phyloP scores from a whole-genome alignment of 1,140 invertebrate genomes.

The Sitobion miscanthi region DNA sequence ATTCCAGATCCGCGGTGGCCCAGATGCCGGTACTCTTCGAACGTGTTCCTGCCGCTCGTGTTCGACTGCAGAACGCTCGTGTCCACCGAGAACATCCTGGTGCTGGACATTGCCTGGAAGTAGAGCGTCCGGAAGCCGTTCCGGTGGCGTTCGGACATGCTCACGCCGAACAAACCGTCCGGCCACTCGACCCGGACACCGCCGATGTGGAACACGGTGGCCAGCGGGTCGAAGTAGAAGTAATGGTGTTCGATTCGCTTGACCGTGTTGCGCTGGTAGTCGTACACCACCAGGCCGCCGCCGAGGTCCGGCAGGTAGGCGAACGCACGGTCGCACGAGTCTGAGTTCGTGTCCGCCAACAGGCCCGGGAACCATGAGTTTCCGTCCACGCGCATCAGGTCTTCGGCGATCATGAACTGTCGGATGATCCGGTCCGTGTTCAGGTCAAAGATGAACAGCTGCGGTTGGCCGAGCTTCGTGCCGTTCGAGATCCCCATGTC shows the following conservation, averaged over 20 bases:
- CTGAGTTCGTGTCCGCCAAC: conserved; percentile 72
- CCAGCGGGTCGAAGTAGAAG: conserved; percentile 80
- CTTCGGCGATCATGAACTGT: conserved; percentile 68
- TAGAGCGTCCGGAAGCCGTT: conserved; percentile 74
- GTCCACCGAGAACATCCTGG: conserved; percentile 70
- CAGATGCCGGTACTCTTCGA: conserved; percentile 73
- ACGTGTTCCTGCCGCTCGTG: conserved; percentile 66
- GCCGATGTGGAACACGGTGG: conserved; percentile 73
- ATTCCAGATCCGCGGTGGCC: conserved; percentile 71
- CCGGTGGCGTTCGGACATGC: conserved; percentile 65
- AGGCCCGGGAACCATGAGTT: conserved; percentile 79
- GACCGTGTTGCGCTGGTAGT: conserved; percentile 72
- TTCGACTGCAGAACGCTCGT: conserved; percentile 71
- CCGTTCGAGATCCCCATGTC: conserved; percentile 74
- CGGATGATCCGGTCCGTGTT: conserved; percentile 72
- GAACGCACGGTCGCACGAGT: conserved; percentile 74
- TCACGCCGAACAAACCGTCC: conserved; percentile 77
- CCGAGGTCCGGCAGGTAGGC: conserved; percentile 79
- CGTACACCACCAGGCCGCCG: conserved; percentile 77
- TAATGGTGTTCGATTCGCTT: conserved; percentile 80
- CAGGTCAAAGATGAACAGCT: conserved; percentile 75
- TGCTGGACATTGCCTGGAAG: conserved; percentile 78
- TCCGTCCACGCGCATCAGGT: conserved; percentile 71
- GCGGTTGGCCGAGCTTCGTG: conserved; percentile 67
- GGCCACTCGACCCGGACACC: conserved; percentile 76